Conservation (phyloP, 2,888 invertebrate species). For the Drosophila demipolita region DNA sequence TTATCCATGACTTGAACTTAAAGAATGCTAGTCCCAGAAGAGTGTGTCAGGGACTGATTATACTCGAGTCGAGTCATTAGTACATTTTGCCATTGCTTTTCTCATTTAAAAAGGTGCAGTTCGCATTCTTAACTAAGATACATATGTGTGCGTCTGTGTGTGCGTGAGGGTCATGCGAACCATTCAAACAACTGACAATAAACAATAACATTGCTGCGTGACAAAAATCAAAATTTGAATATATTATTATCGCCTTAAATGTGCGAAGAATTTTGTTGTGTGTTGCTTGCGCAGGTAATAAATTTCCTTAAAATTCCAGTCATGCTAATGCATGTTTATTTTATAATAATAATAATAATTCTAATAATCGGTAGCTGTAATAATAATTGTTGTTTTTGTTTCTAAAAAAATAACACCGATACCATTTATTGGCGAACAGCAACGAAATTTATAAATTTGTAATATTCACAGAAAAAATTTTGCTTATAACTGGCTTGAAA, state of each 20-base stretch:
- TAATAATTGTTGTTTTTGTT: not conserved
- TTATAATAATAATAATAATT: not conserved
- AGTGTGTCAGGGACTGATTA: not conserved
- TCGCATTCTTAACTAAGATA: not conserved
- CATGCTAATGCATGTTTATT: not conserved
- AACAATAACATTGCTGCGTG: not conserved
- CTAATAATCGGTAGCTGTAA: not conserved
- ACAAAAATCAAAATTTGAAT: slow-evolving; percentile 11
- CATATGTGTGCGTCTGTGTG: not conserved
- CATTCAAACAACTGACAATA: slow-evolving; percentile 26
- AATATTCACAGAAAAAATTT: not conserved
- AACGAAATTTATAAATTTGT: not conserved
- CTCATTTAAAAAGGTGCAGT: slow-evolving; percentile 28
- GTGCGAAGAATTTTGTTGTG: slow-evolving; percentile 3
- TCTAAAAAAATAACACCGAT: not conserved
- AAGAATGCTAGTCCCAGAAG: not conserved
- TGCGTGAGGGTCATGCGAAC: slow-evolving; percentile 16
- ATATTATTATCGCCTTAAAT: not conserved
- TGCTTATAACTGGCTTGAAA: not conserved
- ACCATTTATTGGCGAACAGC: not conserved
- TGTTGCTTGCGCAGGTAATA: slow-evolving; percentile 3
- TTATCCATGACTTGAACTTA: not conserved
- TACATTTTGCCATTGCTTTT: slow-evolving; percentile 16
- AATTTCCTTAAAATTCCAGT: slow-evolving; percentile 6
- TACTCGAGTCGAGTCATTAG: not conserved